Percentiles rank a stretch among this genome's conserved stretches.
Conservation (phyloP, 2,797 vertebrate species). For the Gymnodraco acuticeps region DNA sequence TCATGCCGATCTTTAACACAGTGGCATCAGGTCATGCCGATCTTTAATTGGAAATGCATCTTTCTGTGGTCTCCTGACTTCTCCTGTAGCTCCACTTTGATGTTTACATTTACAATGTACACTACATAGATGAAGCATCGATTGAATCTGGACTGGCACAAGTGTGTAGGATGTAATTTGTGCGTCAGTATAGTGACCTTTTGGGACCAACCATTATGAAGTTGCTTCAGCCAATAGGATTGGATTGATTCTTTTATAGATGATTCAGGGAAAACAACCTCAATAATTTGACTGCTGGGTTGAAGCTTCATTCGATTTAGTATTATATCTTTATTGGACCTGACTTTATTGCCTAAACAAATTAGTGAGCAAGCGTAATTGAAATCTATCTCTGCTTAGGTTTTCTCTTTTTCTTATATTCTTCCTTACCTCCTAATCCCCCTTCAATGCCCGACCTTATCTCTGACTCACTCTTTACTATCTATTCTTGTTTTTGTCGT, state of each 20-base stretch:
- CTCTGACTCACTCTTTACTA: conserved; percentile 21
- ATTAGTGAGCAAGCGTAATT: conserved; percentile 1
- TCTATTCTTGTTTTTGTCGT: conserved; percentile 17
- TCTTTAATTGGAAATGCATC: no score
- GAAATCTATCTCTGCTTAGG: background rate
- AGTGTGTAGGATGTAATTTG: background rate
- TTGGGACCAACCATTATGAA: background rate
- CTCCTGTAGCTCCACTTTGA: background rate
- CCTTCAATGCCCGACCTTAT: conserved; percentile 4
- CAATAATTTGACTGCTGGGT: background rate
- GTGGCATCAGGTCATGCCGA: no score
- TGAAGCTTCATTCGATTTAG: background rate
- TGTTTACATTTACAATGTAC: background rate
- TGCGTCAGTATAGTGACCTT: background rate
- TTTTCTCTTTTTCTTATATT: conserved; percentile 17
- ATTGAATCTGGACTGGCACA: background rate
- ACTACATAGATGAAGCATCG: background rate
- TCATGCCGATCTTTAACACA: background rate
- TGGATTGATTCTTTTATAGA: background rate
- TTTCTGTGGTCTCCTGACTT: background rate
- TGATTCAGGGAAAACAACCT: background rate
- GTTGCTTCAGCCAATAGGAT: background rate
- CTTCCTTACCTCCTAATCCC: background rate
- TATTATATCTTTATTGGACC: background rate
- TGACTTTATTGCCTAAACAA: conserved; percentile 6